phyloP scores from a whole-genome alignment of 2,888 invertebrate genomes.

The Torymus texanus region DNA sequence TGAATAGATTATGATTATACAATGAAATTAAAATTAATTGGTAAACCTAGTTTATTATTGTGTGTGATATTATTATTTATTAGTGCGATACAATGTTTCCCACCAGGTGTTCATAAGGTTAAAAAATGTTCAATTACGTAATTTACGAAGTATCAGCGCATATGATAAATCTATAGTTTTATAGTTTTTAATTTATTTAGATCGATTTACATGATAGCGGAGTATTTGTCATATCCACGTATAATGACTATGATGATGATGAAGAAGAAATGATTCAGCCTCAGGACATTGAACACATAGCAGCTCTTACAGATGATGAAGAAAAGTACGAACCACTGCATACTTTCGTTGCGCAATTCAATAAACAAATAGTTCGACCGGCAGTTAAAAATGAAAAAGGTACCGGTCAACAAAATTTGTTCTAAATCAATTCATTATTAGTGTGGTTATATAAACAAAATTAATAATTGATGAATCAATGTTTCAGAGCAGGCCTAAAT shows the following conservation, averaged over 20 bases:
- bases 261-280: slow-evolving; percentile 75
- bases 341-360: slow-evolving; percentile 67
- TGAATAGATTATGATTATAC: background rate
- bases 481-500: too few relatives aligned
- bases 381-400: slow-evolving; percentile 6
- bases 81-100: slow-evolving; percentile 10
- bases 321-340: slow-evolving; percentile 70
- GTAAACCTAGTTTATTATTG: slow-evolving; percentile 1
- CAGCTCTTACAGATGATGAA: slow-evolving; percentile 62
- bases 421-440: too few relatives aligned
- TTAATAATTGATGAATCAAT: too few relatives aligned
- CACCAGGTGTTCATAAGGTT: background rate
- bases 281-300: slow-evolving; percentile 63
- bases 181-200: slow-evolving; percentile 55
- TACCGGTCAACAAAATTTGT: background rate
- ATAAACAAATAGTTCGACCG: slow-evolving; percentile 51
- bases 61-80: slow-evolving; percentile 18
- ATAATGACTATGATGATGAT: slow-evolving; percentile 69
- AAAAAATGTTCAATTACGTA: background rate
- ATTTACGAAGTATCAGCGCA: too few relatives aligned
- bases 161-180: background rate
- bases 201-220: slow-evolving; percentile 62
- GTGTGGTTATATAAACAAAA: too few relatives aligned
- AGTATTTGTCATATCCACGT: slow-evolving; percentile 66
- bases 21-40: slow-evolving; percentile 30